These are phyloP conservation scores for Acronicta leporina DNA, from an alignment of 2,888 invertebrate species.

Conservation along the genomic window DNA sequence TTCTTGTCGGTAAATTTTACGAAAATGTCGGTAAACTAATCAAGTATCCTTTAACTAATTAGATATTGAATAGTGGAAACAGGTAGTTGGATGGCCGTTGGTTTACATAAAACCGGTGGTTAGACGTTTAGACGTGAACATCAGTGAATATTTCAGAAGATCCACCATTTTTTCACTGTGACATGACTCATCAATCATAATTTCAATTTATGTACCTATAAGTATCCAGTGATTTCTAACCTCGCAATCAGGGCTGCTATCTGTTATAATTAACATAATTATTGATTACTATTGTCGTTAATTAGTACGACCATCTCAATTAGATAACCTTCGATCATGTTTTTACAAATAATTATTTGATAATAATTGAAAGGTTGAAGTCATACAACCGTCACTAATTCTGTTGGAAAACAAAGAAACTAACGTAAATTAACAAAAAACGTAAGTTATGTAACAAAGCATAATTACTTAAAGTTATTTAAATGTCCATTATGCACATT, in stretches of 20 bases:
- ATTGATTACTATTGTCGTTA: conserved; percentile 27
- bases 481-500: too few species aligned
- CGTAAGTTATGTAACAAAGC: neutral
- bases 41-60: too few species aligned
- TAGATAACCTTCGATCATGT: conserved; percentile 34
- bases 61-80: too few species aligned
- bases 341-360: conserved; percentile 24
- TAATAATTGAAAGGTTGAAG: conserved; percentile 31
- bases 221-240: conserved; percentile 14
- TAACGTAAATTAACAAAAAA: too few species aligned
- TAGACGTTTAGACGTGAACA: too few species aligned
- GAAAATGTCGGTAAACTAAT: too few species aligned
- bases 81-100: too few species aligned
- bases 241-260: conserved; percentile 23
- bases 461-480: too few species aligned
- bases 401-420: neutral
- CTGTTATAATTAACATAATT: conserved; percentile 29
- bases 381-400: conserved; percentile 14
- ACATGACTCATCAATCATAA: conserved; percentile 27
- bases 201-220: conserved; percentile 5
- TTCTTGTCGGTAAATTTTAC: too few species aligned
- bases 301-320: conserved; percentile 36
- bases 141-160: neutral
- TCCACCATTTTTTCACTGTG: conserved; percentile 18
- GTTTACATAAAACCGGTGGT: too few species aligned